These are phyloP conservation scores for Drosophila baimaii DNA, from an alignment of 1,140 invertebrate species.

Conservation along the genomic window DNA sequence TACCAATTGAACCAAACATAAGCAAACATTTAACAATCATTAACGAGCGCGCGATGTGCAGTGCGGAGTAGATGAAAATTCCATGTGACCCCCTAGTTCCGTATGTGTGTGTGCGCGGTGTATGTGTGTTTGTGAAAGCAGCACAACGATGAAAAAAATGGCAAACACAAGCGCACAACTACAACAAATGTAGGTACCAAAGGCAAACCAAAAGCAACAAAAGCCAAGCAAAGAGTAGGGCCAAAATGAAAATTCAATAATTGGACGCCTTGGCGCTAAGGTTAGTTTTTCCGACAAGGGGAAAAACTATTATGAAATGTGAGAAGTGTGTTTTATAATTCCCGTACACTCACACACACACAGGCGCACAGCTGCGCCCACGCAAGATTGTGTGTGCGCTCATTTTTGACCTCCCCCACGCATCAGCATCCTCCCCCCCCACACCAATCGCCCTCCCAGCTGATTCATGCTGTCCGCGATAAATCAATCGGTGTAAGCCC, in stretches of 20 bases:
- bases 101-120: constrained; percentile 16
- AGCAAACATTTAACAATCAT: constrained; percentile 36
- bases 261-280: constrained; percentile 48
- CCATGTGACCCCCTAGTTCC: constrained; percentile 57
- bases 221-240: constrained; percentile 18
- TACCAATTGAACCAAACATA: constrained; percentile 27
- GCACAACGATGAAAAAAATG: constrained; percentile 65
- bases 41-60: constrained; percentile 49
- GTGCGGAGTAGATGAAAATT: constrained; percentile 33
- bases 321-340: constrained; percentile 75
- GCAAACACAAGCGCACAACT: constrained; percentile 73
- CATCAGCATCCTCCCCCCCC: constrained; percentile 26
- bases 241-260: constrained; percentile 80
- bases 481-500: constrained; percentile 46
- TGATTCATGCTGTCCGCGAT: constrained; percentile 63
- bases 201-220: constrained; percentile 41
- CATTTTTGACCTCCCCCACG: constrained; percentile 75
- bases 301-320: constrained; percentile 68
- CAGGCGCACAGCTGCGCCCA: constrained; percentile 46
- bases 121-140: constrained; percentile 66
- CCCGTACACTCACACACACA: constrained; percentile 23
- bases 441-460: constrained; percentile 35
- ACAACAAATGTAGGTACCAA: constrained; percentile 75
- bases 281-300: constrained; percentile 54
- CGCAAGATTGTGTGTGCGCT: constrained; percentile 46